phyloP scores from a whole-genome alignment of 2,888 invertebrate species.

The Cosmia trapezina region DNA sequence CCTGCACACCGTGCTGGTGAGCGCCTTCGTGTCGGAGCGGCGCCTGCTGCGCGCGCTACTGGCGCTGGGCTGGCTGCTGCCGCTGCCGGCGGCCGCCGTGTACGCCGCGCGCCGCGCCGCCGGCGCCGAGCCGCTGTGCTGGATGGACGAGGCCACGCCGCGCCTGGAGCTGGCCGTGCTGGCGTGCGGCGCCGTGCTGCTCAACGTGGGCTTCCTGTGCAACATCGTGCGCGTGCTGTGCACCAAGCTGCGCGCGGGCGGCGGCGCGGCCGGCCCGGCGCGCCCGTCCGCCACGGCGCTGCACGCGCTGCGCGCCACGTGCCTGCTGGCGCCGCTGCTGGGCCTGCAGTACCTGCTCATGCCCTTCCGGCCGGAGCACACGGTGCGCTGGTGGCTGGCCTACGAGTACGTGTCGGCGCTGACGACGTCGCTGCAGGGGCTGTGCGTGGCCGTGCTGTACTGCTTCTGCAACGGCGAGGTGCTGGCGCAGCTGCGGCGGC shows the following conservation, averaged over 20 bases:
- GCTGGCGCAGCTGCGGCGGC: conserved; percentile 95
- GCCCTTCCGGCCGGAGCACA: conserved; percentile 94
- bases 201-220: conserved; percentile 96
- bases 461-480: conserved; percentile 99
- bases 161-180: conserved; percentile 94
- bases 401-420: conserved; percentile 97
- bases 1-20: conserved; percentile 97
- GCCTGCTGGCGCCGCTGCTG: conserved; percentile 96
- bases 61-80: conserved; percentile 96
- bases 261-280: conserved; percentile 91
- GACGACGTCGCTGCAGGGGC: conserved; percentile 97
- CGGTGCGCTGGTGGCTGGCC: conserved; percentile 93
- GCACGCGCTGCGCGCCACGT: conserved; percentile 95
- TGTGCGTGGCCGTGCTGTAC: conserved; percentile 97
- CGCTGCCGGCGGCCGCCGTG: conserved; percentile 92
- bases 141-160: conserved; percentile 93
- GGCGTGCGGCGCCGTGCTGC: conserved; percentile 94
- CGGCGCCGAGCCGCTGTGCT: conserved; percentile 90
- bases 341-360: conserved; percentile 97
- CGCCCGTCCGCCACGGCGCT: conserved; percentile 92
- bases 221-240: conserved; percentile 97
- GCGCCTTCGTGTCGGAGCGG: conserved; percentile 97
- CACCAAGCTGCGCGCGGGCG: conserved; percentile 94
- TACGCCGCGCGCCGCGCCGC: conserved; percentile 92
- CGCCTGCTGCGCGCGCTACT: conserved; percentile 95